These are phyloP conservation scores for Misgurnus mizolepis DNA, from an alignment of 2,113 vertebrate species.

Conservation along the genomic window DNA sequence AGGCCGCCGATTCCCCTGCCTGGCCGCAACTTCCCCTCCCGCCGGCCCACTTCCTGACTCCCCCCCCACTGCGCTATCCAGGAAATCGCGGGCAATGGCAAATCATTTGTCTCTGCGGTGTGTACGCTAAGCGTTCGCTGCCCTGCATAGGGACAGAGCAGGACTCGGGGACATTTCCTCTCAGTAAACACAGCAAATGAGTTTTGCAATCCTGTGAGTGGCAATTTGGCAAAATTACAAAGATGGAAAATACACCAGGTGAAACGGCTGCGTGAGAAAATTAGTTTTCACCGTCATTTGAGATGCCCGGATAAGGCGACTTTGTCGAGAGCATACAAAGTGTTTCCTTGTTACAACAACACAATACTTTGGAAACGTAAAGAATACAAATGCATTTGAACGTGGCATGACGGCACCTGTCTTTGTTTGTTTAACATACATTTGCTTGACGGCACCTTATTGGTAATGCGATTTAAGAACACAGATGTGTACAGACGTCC, in stretches of 20 bases:
- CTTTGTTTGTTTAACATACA: slow-evolving; percentile 48
- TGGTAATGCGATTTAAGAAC: slow-evolving; percentile 33
- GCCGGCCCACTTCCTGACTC: slow-evolving; percentile 59
- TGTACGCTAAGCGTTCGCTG: slow-evolving; percentile 52
- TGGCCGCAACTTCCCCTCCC: slow-evolving; percentile 60
- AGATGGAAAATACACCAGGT: slow-evolving; percentile 66
- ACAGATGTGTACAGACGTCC: slow-evolving; percentile 55
- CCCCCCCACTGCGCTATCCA: slow-evolving; percentile 73
- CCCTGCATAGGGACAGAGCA: slow-evolving; percentile 43
- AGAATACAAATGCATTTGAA: background rate
- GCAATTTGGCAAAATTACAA: slow-evolving; percentile 64
- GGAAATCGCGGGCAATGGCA: slow-evolving; percentile 69
- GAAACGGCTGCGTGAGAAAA: slow-evolving; percentile 62
- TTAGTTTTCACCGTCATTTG: background rate
- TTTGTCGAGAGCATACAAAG: slow-evolving; percentile 8
- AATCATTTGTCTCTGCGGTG: slow-evolving; percentile 71
- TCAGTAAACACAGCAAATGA: slow-evolving; percentile 66
- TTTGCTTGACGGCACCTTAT: slow-evolving; percentile 52
- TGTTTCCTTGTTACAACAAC: slow-evolving; percentile 5
- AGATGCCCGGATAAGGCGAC: slow-evolving; percentile 6
- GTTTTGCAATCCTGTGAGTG: slow-evolving; percentile 65
- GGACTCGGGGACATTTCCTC: slow-evolving; percentile 20
- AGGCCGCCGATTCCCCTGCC: slow-evolving; percentile 67
- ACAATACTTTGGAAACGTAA: background rate
- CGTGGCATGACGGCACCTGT: slow-evolving; percentile 45